A percentile compares a stretch with the other conserved stretches of the same genome.
These are phyloP conservation scores for Chamaedrilus cognettii DNA, from an alignment of 2,888 invertebrate genomes.

Conservation along the genomic window DNA sequence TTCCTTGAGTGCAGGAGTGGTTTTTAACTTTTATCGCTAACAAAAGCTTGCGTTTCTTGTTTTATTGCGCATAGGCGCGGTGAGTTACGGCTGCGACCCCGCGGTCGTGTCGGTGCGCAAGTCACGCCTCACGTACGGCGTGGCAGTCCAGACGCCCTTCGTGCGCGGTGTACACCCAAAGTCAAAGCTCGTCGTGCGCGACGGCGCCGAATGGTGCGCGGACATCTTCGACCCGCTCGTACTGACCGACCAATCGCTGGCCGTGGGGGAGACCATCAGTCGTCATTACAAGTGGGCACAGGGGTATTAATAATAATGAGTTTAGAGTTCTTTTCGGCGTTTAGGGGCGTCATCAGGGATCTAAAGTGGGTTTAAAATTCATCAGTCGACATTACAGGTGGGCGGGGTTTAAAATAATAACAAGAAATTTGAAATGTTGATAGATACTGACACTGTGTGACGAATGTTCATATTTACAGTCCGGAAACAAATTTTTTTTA, in stretches of 20 bases:
- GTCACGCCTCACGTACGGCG: conserved; percentile 65
- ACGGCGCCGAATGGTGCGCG: conserved; percentile 64
- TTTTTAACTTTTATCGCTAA: not conserved
- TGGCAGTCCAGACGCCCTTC: conserved; percentile 64
- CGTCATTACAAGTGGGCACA: too few species aligned
- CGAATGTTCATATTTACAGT: too few species aligned
- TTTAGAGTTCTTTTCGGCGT: too few species aligned
- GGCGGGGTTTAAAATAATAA: too few species aligned
- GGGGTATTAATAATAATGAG: too few species aligned
- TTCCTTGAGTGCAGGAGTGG: not conserved
- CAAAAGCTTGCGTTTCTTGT: not conserved
- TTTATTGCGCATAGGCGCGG: conserved; percentile 62
- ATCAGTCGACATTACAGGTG: too few species aligned
- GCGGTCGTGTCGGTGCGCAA: conserved; percentile 61
- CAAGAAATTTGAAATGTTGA: too few species aligned
- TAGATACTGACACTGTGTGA: too few species aligned
- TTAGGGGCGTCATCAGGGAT: too few species aligned
- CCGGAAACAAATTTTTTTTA: too few species aligned
- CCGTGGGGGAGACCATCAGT: too few species aligned
- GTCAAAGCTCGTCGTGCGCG: conserved; percentile 57
- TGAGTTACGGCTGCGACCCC: conserved; percentile 64
- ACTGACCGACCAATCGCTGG: conserved; percentile 62
- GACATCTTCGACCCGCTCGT: conserved; percentile 65
- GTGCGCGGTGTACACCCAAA: conserved; percentile 60
- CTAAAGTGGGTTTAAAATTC: too few species aligned